These are phyloP conservation scores for Liodrosophila aerea DNA, from an alignment of 2,888 invertebrate species.

Conservation along the genomic window DNA sequence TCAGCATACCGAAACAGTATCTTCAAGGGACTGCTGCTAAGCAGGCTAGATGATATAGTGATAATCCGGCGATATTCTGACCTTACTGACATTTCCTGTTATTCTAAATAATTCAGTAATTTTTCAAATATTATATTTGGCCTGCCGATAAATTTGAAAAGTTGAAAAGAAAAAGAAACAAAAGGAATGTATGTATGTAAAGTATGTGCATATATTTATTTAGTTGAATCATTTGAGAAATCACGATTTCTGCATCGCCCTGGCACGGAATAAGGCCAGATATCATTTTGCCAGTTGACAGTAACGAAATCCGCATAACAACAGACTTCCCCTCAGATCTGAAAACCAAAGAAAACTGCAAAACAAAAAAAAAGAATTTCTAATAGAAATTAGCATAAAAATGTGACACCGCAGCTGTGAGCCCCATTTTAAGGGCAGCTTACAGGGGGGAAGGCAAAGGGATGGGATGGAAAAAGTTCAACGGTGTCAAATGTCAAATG, in stretches of 20 bases:
- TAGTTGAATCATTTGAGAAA: slow-evolving; percentile 26
- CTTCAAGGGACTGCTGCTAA: no score
- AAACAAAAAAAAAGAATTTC: slow-evolving; percentile 34
- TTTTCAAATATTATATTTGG: no score
- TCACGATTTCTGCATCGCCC: slow-evolving; percentile 19
- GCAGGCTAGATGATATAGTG: no score
- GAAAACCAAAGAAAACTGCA: slow-evolving; percentile 24
- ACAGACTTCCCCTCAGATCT: slow-evolving; percentile 11
- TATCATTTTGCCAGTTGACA: slow-evolving; percentile 27
- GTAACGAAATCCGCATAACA: slow-evolving; percentile 41
- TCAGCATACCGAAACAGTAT: no score
- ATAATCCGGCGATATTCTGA: no score
- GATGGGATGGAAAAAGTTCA: slow-evolving; percentile 25
- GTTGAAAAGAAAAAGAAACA: slow-evolving; percentile 3
- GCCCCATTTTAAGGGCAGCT: not conserved
- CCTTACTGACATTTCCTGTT: not conserved
- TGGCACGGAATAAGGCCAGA: slow-evolving; percentile 18
- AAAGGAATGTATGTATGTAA: slow-evolving; percentile 13
- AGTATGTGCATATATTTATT: slow-evolving; percentile 44
- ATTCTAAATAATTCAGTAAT: no score
- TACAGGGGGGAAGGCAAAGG: not conserved
- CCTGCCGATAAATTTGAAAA: not conserved
- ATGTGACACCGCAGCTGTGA: slow-evolving; percentile 21
- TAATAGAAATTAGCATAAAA: slow-evolving; percentile 49
- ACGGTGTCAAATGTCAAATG: slow-evolving; percentile 51